Evolutionary conservation across 2,797 vertebrate genomes (phyloP), one percentile per base, ranked within the genome.

Genomic region (Trematomus bernacchii): DNA sequence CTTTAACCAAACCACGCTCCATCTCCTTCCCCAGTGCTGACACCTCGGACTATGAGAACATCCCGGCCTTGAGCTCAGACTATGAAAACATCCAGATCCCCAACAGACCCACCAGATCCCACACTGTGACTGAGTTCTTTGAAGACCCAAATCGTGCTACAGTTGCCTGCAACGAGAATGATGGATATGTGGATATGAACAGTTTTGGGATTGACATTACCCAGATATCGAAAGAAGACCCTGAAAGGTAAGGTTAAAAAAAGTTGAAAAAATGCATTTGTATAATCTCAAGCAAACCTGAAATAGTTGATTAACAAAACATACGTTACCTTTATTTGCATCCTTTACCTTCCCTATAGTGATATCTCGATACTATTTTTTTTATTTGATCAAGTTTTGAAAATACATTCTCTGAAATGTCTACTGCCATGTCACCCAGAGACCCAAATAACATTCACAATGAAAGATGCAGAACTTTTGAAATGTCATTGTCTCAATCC

Each of bases 161-260:
- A 61, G 92, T 92, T 61, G 85, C 95, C 30, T 96, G 95, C 15
- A 99, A 97, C 51, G 98, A 99, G 76, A 99, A 98, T 0, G 98
- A 99, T 0, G 98, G 98, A 80, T 99, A 99, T 66, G 98, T 99
- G 92, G 98, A 99, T 94, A 99, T 99, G 98, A 99, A 98, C 94
- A 99, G 97, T 93, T 99, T 99, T 19, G 95, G 97, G 71, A 98
- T 99, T 71, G 98, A 99, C 82, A 98, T 96, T 86, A 90, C 90
- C 53, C 95, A 92, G 88, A 83, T 87, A 11, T 27, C 79, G 0
- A 96, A 96, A 77, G 95, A 92, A 66, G 97, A 99, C 62, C 85
- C 95, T 19, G 98, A 99, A 95, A 99, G 98, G 98, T 99, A 97
- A 46, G 65, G 2, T 10, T 69, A 1, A 6, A 3, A 54, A 5